phyloP scores from a whole-genome alignment of 2,113 vertebrate species.

The Danio rerio region GRCz12tu NC_133191.1:12961001-12961500 shows the following conservation, averaged over 20 bases:
- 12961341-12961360: constrained; percentile 74
- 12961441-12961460: constrained; percentile 63
- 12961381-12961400: constrained; percentile 70
- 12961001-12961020: constrained; percentile 5
- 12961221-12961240: constrained; percentile 72
- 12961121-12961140: constrained; percentile 47
- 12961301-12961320: constrained; percentile 55
- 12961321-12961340: constrained; percentile 59
- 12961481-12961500: constrained; percentile 66
- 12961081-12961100: constrained; percentile 14
- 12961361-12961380: constrained; percentile 75
- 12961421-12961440: constrained; percentile 70
- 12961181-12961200: constrained; percentile 66
- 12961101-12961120: constrained; percentile 27
- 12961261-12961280: constrained; percentile 53
- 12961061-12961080: constrained; percentile 61
- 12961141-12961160: constrained; percentile 53
- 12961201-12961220: constrained; percentile 77
- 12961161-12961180: constrained; percentile 73
- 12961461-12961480: constrained; percentile 78
- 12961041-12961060: neutral
- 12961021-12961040: neutral
- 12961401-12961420: constrained; percentile 81
- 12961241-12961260: constrained; percentile 59
- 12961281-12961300: constrained; percentile 40